phyloP scores from a whole-genome alignment of 2,797 vertebrate genomes.

The Coregonus suidteri region DNA sequence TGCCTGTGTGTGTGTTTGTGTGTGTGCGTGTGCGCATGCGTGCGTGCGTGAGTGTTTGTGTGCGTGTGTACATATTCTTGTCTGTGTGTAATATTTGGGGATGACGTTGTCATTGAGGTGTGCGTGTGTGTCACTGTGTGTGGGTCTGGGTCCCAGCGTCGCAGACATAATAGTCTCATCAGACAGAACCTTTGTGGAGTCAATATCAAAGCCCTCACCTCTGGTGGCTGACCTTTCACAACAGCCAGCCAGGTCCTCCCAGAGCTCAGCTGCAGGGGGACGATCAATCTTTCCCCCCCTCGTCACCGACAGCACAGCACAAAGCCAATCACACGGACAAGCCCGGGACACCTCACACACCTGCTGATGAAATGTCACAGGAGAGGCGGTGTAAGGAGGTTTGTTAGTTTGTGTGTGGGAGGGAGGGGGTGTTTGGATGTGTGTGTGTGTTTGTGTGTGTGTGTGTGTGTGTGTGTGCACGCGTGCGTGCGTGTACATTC shows the following conservation, averaged over 20 bases:
- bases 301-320: constrained; percentile 63
- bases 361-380: constrained; percentile 71
- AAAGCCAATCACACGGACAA: constrained; percentile 69
- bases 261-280: constrained; percentile 25
- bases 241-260: constrained; percentile 27
- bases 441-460: constrained; percentile 16
- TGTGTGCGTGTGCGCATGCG: too few relatives aligned
- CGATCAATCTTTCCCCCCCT: constrained; percentile 64
- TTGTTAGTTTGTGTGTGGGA: constrained; percentile 20
- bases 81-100: background rate
- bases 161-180: constrained; percentile 63
- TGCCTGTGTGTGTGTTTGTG: background rate
- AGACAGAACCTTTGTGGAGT: constrained; percentile 66
- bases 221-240: constrained; percentile 63
- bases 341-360: constrained; percentile 53
- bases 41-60: background rate
- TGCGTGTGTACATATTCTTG: constrained; percentile 3
- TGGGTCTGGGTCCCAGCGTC: constrained; percentile 27
- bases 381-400: constrained; percentile 61
- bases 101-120: background rate
- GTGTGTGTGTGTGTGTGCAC: constrained; percentile 13
- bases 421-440: background rate
- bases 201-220: constrained; percentile 69
- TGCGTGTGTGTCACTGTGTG: constrained; percentile 21
- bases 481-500: background rate